phyloP scores from a whole-genome alignment of 2,113 vertebrate genomes.

The Agapornis roseicollis region DNA sequence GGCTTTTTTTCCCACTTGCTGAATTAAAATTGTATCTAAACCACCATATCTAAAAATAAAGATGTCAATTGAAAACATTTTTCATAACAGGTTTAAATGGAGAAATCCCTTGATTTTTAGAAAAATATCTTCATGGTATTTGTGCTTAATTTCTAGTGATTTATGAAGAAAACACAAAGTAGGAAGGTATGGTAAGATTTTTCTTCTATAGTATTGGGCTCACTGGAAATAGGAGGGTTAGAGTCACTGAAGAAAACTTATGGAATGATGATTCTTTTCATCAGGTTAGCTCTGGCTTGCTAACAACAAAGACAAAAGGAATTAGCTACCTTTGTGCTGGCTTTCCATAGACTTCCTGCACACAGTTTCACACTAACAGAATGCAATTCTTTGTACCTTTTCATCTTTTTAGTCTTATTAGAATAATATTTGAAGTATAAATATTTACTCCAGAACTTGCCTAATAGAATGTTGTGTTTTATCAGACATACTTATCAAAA shows the following conservation, averaged over 20 bases:
- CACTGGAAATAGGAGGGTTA: not conserved
- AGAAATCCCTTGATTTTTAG: not conserved
- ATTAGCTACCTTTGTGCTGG: not conserved
- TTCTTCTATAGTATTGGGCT: not conserved
- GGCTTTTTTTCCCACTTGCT: fast-evolving
- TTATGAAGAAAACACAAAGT: not conserved
- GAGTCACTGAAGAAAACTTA: not conserved
- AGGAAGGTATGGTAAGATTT: not conserved
- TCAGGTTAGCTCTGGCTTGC: not conserved
- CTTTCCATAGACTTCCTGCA: not conserved
- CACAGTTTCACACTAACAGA: not conserved
- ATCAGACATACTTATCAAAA: not conserved
- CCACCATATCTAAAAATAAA: not conserved
- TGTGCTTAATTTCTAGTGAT: not conserved
- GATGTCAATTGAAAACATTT: not conserved
- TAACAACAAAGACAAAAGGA: not conserved
- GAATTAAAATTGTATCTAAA: not conserved
- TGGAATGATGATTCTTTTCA: not conserved
- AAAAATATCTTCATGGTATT: not conserved
- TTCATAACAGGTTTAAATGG: not conserved
- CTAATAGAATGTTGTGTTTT: not conserved
- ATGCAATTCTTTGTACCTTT: not conserved
- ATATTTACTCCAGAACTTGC: not conserved
- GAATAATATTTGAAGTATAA: not conserved
- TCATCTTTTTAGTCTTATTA: not conserved